Base-by-base conservation (phyloP, 2,113 vertebrate species). In the Strigops habroptila region DNA sequence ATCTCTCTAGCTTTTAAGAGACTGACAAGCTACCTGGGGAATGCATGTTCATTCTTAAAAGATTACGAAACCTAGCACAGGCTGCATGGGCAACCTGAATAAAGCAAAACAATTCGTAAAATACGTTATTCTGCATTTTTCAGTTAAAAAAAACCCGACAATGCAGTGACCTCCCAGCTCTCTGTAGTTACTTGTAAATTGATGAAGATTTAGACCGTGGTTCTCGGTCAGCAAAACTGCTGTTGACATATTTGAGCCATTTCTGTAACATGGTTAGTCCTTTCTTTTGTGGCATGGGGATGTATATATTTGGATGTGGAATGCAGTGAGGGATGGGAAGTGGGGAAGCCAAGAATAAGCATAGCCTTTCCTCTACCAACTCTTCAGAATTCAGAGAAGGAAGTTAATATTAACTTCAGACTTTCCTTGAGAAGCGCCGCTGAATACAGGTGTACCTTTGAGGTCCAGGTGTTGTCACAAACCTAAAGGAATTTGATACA, bases 1-100 rank as follows among this genome's bases (percentile, higher is more conserved):
- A 73, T 79, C 48, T 82, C 46, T 82, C 49, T 74, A 74, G 30
- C 30, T 94, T 80, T 85, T 80, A 74, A 69, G 70, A 88, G 74
- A 70, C 76, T 70, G 49, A 90, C 85, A 79, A 88, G 53, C n/a
- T 94, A 89, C 85, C 70, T 91, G 62, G 81, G 55, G 74, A 89
- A 93, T 70, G 39, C 23, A 15, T 25, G 55, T 39, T 93, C 43
- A 35, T 88, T 84, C 70, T 82, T 90, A 73, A 77, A 91, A 90
- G n/a, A 37, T 39, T 49, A 68, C 4, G 2, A 85, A 94, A 82
- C 79, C 18, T 51, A 48, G 48, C 25, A 55, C 51, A 82, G 41
- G 43, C 37, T 51, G 33, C 49, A 48, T 30, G 68, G 18, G 35
- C 62, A 28, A 43, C 64, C 39, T 77, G 49, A 73, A 85, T 69